phyloP scores from a whole-genome alignment of 2,797 vertebrate species.

The Potorous gilbertii region DNA sequence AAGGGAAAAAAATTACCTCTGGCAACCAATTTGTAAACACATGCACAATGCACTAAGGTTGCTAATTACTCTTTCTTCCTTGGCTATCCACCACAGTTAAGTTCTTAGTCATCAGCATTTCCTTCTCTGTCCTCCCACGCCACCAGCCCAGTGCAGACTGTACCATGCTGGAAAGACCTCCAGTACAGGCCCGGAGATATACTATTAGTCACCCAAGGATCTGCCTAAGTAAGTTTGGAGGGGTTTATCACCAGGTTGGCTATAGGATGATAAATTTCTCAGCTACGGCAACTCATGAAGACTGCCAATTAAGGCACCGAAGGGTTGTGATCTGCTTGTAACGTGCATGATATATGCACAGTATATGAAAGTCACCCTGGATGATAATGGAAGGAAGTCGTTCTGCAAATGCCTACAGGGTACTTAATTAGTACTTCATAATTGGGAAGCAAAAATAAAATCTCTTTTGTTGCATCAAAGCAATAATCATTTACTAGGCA shows the following conservation, averaged over 20 bases:
- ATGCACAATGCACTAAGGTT: not conserved
- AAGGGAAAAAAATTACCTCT: not conserved
- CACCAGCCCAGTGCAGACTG: not conserved
- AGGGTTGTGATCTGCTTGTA: not conserved
- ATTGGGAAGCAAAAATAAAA: constrained; percentile 5
- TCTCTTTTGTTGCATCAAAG: constrained; percentile 10
- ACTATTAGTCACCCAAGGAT: not conserved
- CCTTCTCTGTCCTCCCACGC: not conserved
- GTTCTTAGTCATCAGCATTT: not conserved
- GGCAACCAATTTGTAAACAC: not conserved
- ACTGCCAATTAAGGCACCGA: not conserved
- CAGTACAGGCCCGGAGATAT: not conserved
- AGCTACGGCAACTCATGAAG: not conserved
- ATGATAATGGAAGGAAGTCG: not conserved
- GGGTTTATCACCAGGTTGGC: not conserved
- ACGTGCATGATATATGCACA: not conserved
- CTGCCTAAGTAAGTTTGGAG: not conserved
- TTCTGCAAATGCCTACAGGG: not conserved
- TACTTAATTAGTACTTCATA: constrained; percentile 9
- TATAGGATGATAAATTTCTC: not conserved
- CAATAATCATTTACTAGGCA: constrained; percentile 7
- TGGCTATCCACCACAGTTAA: not conserved
- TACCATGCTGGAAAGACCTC: not conserved
- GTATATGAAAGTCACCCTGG: constrained; percentile 1
- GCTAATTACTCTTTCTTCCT: not conserved